phyloP scores from a whole-genome alignment of 2,113 vertebrate genomes.

The Orthonyx spaldingii region DNA sequence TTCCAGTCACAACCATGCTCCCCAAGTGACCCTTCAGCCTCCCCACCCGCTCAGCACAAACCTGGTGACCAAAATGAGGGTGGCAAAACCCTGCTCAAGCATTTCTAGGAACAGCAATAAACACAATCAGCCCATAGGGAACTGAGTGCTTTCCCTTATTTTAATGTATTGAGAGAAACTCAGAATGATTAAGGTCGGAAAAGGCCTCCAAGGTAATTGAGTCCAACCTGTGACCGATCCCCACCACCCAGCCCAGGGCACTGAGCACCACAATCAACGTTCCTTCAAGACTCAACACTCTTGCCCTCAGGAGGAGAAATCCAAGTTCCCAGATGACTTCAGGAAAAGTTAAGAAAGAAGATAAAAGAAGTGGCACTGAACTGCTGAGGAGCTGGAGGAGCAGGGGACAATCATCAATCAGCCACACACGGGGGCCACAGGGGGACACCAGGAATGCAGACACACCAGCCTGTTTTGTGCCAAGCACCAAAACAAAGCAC shows the following conservation, averaged over 20 bases:
- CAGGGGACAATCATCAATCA: background rate
- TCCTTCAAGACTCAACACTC: background rate
- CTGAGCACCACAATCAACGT: fast-evolving
- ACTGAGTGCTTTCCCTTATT: background rate
- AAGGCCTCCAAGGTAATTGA: background rate
- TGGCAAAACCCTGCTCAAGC: background rate
- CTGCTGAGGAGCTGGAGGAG: background rate
- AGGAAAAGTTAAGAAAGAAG: background rate
- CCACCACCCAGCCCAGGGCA: background rate
- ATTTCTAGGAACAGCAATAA: background rate
- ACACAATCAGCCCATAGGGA: background rate
- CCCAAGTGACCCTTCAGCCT: background rate
- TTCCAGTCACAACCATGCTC: fast-evolving
- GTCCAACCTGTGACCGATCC: background rate
- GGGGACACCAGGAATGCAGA: background rate
- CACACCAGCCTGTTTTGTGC: background rate
- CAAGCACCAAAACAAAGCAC: background rate
- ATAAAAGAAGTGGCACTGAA: background rate
- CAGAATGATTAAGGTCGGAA: background rate
- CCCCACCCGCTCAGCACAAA: background rate
- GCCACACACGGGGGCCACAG: background rate
- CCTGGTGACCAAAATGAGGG: background rate
- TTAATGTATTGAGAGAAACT: background rate
- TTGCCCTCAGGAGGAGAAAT: background rate
- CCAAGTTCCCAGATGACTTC: background rate